Evolutionary conservation across 2,888 invertebrate species (phyloP).

Genomic region (Myathropa florea): DNA sequence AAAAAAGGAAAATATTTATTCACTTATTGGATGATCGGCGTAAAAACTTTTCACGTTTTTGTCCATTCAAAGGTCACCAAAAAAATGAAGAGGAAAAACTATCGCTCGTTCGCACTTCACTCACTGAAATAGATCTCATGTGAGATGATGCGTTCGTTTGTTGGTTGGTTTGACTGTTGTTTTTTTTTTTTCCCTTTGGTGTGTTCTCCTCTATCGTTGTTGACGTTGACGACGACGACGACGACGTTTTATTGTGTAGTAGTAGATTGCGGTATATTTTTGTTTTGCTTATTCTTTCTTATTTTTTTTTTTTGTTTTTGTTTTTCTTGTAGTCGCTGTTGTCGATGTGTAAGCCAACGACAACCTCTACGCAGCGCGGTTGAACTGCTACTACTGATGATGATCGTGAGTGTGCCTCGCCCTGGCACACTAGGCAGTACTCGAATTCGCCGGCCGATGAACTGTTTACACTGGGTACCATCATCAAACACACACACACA

Average conservation of each 20-base stretch:
- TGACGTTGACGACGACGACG: neutral
- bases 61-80: neutral
- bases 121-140: neutral
- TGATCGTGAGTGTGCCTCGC: constrained; percentile 48
- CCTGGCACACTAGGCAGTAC: constrained; percentile 33
- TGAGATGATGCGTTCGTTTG: neutral
- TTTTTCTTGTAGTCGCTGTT: neutral
- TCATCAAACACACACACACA: neutral
- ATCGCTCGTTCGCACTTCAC: neutral
- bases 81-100: neutral
- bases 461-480: constrained; percentile 46
- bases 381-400: constrained; percentile 63
- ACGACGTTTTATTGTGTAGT: neutral
- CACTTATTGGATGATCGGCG: neutral
- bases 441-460: constrained; percentile 67
- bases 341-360: neutral
- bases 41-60: neutral
- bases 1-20: neutral
- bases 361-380: constrained; percentile 64
- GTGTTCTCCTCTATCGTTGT: too few relatives aligned
- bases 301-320: neutral
- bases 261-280: neutral
- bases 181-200: constrained; percentile 1
- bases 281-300: neutral
- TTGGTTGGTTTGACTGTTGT: neutral